phyloP scores from a whole-genome alignment of 2,113 vertebrate genomes.

The Pipra filicauda region DNA sequence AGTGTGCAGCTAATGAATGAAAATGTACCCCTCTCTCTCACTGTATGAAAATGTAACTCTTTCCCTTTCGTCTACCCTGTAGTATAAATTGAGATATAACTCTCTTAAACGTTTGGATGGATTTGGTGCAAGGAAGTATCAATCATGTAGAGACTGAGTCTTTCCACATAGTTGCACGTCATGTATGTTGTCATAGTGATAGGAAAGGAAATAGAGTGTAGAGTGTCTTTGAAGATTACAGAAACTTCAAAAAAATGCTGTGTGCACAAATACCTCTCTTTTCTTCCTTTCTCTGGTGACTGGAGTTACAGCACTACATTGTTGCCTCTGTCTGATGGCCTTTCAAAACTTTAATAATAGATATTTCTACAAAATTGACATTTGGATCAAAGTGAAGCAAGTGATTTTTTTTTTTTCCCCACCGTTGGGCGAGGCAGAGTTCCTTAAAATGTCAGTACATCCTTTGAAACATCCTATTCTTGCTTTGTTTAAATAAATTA shows the following conservation, averaged over 20 bases:
- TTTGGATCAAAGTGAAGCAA: background rate
- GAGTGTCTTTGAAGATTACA: background rate
- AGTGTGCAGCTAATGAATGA: background rate
- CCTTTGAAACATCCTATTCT: background rate
- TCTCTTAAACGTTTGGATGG: background rate
- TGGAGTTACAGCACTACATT: background rate
- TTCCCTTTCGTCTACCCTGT: background rate
- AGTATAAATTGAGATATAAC: background rate
- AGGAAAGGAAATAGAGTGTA: background rate
- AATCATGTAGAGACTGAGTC: background rate
- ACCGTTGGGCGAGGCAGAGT: background rate
- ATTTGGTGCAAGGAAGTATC: background rate
- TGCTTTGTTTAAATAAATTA: background rate
- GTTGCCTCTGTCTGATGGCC: background rate
- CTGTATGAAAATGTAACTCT: background rate
- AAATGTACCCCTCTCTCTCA: background rate
- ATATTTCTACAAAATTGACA: background rate
- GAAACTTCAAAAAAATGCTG: background rate
- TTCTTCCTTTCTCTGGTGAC: background rate
- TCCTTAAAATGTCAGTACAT: background rate
- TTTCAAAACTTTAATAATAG: conserved; percentile 14
- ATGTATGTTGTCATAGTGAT: background rate
- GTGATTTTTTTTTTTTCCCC: background rate
- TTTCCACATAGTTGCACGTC: background rate
- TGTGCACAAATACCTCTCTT: background rate